A percentile compares a stretch with the other conserved stretches of the same genome.
Conservation (phyloP, 2,888 invertebrate species). For the Pinctada fucata region DNA sequence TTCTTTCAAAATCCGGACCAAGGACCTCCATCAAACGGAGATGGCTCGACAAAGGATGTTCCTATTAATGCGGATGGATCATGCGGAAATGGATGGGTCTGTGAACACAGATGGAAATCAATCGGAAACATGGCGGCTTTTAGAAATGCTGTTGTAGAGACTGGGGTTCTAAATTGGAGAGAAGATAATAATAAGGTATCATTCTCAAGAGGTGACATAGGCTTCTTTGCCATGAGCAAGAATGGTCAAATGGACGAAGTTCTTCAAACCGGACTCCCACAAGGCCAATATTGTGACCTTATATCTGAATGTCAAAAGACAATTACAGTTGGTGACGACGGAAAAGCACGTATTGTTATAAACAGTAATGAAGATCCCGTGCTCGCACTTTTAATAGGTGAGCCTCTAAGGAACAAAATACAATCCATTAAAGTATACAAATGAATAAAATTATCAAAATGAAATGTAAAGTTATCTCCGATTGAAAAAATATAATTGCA, state of each 20-base stretch:
- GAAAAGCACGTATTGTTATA: conserved; percentile 64
- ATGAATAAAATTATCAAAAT: no score
- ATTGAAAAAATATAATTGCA: no score
- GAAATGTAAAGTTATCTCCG: no score
- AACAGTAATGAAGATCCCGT: conserved; percentile 63
- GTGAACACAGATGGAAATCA: conserved; percentile 74
- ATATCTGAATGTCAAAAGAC: conserved; percentile 69
- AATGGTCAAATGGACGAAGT: conserved; percentile 61
- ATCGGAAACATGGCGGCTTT: conserved; percentile 73
- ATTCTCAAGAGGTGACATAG: conserved; percentile 71
- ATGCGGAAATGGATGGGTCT: conserved; percentile 73
- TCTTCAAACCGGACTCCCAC: conserved; percentile 72
- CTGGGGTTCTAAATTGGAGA: conserved; percentile 63
- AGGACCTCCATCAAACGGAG: conserved; percentile 63
- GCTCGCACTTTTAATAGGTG: conserved; percentile 68
- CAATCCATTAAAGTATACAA: no score
- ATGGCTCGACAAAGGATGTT: conserved; percentile 67
- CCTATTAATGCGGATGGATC: conserved; percentile 63
- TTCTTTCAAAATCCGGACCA: conserved; percentile 76
- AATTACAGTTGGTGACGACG: conserved; percentile 65
- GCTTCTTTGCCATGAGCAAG: conserved; percentile 73
- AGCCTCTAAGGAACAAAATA: conserved; percentile 11
- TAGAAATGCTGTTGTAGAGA: conserved; percentile 68
- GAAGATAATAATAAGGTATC: conserved; percentile 68
- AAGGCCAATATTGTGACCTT: conserved; percentile 74